A percentile compares a stretch with the other conserved stretches of the same genome.
These are phyloP conservation scores for Dryocosmus kuriphilus DNA, from an alignment of 2,888 invertebrate species.

Conservation along the genomic window DNA sequence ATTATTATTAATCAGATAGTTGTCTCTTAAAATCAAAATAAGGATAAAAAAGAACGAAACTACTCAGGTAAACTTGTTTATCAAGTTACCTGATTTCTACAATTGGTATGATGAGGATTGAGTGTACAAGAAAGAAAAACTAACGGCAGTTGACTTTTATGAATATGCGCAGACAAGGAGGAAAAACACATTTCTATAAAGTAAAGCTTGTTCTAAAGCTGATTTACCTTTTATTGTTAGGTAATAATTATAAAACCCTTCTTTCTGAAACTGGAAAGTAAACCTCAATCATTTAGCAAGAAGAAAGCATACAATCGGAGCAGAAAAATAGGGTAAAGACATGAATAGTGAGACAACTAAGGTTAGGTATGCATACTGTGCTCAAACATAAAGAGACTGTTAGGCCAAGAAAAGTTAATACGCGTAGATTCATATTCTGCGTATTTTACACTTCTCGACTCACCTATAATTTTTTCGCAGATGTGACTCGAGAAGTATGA, in stretches of 20 bases:
- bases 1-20: neutral
- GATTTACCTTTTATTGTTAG: neutral
- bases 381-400: too few species aligned
- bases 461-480: too few species aligned
- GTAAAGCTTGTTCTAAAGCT: neutral
- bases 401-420: too few species aligned
- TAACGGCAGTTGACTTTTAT: neutral
- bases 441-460: too few species aligned
- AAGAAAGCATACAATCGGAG: too few species aligned
- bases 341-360: too few species aligned
- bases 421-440: too few species aligned
- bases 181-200: neutral
- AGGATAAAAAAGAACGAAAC: neutral
- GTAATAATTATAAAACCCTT: neutral
- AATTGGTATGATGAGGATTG: neutral
- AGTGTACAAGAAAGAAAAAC: neutral
- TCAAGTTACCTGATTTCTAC: neutral
- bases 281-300: too few species aligned
- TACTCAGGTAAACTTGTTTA: neutral
- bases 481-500: too few species aligned
- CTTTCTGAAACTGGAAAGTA: too few species aligned
- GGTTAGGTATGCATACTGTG: too few species aligned
- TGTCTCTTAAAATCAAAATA: neutral
- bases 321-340: too few species aligned
- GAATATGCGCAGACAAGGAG: neutral